A percentile compares a stretch with the other conserved stretches of the same genome.
Conservation (phyloP, 2,888 invertebrate species). For the Lomographa bimaculata region DNA sequence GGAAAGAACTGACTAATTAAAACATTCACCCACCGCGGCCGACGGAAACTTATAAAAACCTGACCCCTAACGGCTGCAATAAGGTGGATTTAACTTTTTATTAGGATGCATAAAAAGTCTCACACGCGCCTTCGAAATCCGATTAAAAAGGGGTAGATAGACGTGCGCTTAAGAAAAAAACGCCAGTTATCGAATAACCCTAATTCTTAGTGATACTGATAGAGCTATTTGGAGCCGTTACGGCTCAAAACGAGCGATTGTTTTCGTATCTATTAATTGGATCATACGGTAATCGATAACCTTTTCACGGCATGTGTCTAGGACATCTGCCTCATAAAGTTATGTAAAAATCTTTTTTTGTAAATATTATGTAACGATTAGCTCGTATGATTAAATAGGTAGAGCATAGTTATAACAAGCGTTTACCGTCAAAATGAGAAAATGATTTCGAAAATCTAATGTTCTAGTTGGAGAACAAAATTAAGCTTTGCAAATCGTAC, state of each 20-base stretch:
- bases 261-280: conserved; percentile 82
- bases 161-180: conserved; percentile 64
- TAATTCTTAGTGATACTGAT: conserved; percentile 75
- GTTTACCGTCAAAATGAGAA: too few relatives aligned
- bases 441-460: too few relatives aligned
- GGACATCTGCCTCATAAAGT: conserved; percentile 67
- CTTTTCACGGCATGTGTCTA: conserved; percentile 66
- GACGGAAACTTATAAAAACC: conserved; percentile 65
- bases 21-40: conserved; percentile 72
- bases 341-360: not conserved
- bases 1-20: conserved; percentile 67
- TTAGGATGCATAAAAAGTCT: conserved; percentile 62
- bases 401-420: too few relatives aligned
- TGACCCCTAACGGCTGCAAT: conserved; percentile 75
- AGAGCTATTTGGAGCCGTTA: conserved; percentile 77
- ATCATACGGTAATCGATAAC: conserved; percentile 81
- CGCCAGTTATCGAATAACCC: conserved; percentile 59
- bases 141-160: conserved; percentile 79
- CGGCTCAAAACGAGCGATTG: conserved; percentile 67
- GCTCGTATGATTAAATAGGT: too few relatives aligned
- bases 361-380: too few relatives aligned
- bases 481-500: too few relatives aligned
- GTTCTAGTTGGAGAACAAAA: too few relatives aligned
- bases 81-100: conserved; percentile 77
- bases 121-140: conserved; percentile 76